Evolutionary conservation across 2,888 invertebrate species (phyloP).

Genomic region (Limnephilus auricula): DNA sequence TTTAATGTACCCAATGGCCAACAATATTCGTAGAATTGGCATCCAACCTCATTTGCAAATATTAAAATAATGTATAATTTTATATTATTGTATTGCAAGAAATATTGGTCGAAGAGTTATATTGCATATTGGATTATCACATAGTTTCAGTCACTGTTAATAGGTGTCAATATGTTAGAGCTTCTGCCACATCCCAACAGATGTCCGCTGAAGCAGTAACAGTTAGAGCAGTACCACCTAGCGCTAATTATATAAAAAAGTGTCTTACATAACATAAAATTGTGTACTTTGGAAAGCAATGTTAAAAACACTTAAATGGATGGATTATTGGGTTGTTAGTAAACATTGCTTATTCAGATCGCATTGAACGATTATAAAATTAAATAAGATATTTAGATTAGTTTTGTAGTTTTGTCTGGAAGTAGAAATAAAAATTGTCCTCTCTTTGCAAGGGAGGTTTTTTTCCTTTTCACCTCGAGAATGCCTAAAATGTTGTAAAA

Average conservation of each 20-base stretch:
- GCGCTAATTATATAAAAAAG: background rate
- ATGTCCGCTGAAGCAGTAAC: too few relatives aligned
- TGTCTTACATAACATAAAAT: background rate
- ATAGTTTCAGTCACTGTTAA: too few relatives aligned
- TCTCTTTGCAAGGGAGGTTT: constrained; percentile 20
- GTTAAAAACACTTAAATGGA: background rate
- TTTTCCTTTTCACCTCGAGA: background rate
- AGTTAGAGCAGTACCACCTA: too few relatives aligned
- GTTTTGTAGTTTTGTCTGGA: background rate
- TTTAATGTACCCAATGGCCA: background rate
- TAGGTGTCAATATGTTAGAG: too few relatives aligned
- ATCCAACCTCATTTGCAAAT: background rate
- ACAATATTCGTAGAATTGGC: background rate
- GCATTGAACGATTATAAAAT: background rate
- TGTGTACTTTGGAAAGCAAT: background rate
- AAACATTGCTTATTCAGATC: background rate
- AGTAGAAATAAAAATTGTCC: background rate
- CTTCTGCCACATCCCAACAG: too few relatives aligned
- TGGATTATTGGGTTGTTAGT: background rate
- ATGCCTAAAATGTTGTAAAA: constrained; percentile 15
- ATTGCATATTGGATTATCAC: too few relatives aligned
- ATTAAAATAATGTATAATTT: background rate
- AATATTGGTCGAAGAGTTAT: background rate
- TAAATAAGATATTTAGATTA: constrained; percentile 25
- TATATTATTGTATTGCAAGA: background rate